phyloP scores from a whole-genome alignment of 64 coral and sea anemone genomes.

The Montipora cactus region DNA sequence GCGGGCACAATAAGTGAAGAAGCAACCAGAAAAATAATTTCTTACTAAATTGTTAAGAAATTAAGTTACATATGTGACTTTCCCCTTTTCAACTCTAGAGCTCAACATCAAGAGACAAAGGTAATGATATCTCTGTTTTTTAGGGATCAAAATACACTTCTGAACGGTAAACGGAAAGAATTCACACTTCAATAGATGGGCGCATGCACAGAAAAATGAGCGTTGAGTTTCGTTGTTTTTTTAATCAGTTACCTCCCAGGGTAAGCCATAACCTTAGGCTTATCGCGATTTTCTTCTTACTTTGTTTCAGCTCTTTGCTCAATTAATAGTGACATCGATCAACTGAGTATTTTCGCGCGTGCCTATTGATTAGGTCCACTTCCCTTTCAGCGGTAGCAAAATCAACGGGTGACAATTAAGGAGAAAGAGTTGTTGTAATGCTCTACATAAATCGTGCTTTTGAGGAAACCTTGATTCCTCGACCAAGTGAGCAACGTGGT shows the following conservation, averaged over 20 bases:
- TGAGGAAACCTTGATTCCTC: too few species aligned
- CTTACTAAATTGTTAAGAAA: too few species aligned
- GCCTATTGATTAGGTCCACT: background rate
- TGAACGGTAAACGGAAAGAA: too few species aligned
- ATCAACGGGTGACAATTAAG: too few species aligned
- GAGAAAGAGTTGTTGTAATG: background rate
- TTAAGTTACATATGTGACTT: too few species aligned
- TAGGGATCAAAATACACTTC: too few species aligned
- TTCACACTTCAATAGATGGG: background rate
- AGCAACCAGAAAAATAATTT: too few species aligned
- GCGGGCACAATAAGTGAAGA: too few species aligned
- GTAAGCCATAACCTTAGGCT: background rate
- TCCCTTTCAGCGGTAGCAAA: too few species aligned
- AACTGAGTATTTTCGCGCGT: background rate
- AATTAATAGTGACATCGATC: background rate
- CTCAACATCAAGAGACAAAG: background rate
- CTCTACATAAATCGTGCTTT: too few species aligned
- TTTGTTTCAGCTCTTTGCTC: background rate
- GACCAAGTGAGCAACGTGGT: too few species aligned
- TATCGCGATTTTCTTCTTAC: background rate
- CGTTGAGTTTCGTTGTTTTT: constrained; percentile 11
- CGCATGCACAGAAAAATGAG: background rate
- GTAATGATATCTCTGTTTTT: background rate
- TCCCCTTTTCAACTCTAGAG: background rate
- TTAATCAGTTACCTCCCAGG: background rate